Evolutionary conservation across 2,797 vertebrate species (phyloP).

Genomic region (Cyprinodon diabolis): DNA sequence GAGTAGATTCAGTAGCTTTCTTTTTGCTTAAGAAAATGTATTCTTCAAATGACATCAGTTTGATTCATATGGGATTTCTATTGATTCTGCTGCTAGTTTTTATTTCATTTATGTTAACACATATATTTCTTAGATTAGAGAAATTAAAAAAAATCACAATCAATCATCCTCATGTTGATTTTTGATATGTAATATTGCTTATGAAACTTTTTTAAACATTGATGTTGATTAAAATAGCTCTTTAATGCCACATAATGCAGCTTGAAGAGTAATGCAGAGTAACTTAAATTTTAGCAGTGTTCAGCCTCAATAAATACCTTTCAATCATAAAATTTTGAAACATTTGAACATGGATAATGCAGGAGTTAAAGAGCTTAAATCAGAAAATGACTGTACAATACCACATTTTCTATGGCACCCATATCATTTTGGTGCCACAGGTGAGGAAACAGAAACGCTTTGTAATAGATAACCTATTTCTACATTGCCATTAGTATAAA

Average conservation of each 20-base stretch:
- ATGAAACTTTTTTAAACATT: background rate
- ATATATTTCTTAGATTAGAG: background rate
- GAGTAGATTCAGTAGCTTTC: background rate
- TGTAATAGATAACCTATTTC: conserved; percentile 1
- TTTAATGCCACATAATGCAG: background rate
- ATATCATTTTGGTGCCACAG: background rate
- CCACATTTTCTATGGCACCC: background rate
- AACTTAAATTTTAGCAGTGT: background rate
- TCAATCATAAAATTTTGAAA: background rate
- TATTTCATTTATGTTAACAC: background rate
- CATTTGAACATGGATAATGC: background rate
- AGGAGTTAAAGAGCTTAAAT: background rate
- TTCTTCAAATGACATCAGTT: too few relatives aligned
- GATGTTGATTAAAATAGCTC: background rate
- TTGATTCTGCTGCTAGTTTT: background rate
- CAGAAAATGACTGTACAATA: background rate
- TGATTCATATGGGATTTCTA: too few relatives aligned
- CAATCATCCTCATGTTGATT: background rate
- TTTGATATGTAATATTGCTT: background rate
- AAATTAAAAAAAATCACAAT: background rate
- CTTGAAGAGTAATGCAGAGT: background rate
- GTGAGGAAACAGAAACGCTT: background rate
- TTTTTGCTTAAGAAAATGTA: background rate
- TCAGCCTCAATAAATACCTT: background rate
- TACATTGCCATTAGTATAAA: background rate